phyloP scores from a whole-genome alignment of 1,140 invertebrate species.

The Hyles euphorbiae region DNA sequence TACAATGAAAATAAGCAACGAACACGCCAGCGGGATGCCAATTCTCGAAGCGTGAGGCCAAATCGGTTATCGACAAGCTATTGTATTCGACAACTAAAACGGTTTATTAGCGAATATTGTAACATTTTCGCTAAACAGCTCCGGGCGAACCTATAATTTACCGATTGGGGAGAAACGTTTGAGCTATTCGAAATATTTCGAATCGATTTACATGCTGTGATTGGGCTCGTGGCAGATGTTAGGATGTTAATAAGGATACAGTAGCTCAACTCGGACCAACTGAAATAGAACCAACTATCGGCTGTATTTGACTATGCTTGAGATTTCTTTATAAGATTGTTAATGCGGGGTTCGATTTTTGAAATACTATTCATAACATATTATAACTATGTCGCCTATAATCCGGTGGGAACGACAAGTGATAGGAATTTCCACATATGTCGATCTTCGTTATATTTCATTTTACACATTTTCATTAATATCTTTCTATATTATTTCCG shows the following conservation, averaged over 20 bases:
- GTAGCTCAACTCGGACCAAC: no score
- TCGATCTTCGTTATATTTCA: no score
- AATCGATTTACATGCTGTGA: conserved; percentile 55
- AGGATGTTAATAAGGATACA: not conserved
- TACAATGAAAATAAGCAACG: not conserved
- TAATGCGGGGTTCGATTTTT: no score
- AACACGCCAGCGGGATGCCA: conserved; percentile 20
- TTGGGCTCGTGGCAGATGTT: conserved; percentile 33
- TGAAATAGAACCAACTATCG: no score
- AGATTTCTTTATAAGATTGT: no score
- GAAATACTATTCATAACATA: no score
- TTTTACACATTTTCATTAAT: no score
- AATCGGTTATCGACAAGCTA: conserved; percentile 36
- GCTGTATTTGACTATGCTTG: no score
- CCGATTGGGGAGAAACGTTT: conserved; percentile 39
- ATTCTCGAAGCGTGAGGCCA: conserved; percentile 39
- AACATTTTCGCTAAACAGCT: conserved; percentile 56
- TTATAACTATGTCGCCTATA: no score
- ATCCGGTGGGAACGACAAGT: no score
- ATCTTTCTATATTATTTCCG: no score
- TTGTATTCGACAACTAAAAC: conserved; percentile 49
- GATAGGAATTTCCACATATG: no score
- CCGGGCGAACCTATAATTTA: conserved; percentile 64
- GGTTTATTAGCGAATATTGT: conserved; percentile 66
- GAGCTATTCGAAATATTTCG: conserved; percentile 44